Percentiles rank a stretch among this genome's conserved stretches.
Evolutionary conservation across 1,140 invertebrate species (phyloP).

Genomic region (Drosophila nannoptera): DNA sequence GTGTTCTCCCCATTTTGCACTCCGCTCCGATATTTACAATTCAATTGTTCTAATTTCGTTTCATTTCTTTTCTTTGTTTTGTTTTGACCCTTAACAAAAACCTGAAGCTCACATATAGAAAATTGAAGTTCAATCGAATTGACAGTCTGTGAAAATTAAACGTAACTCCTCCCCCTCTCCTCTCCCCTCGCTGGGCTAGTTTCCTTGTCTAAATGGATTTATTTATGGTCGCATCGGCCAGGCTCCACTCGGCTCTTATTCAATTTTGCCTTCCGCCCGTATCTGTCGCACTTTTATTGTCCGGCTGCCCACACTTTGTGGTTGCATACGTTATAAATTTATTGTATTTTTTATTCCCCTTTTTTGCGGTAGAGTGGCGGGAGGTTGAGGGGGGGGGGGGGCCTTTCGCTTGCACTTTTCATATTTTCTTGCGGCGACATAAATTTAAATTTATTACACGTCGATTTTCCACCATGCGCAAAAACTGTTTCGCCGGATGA

Average conservation of each 20-base stretch:
- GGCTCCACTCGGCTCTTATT: slow-evolving; percentile 4
- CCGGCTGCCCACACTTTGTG: slow-evolving; percentile 64
- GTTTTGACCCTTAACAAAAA: slow-evolving; percentile 19
- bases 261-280: slow-evolving; percentile 31
- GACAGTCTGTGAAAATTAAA: slow-evolving; percentile 72
- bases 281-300: slow-evolving; percentile 61
- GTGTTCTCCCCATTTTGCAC: slow-evolving; percentile 29
- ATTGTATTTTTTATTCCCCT: slow-evolving; percentile 63
- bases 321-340: slow-evolving; percentile 65
- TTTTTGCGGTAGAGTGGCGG: too few relatives aligned
- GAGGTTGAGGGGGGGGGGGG: too few relatives aligned
- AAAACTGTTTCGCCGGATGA: slow-evolving; percentile 3
- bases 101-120: slow-evolving; percentile 18
- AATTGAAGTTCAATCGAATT: slow-evolving; percentile 71
- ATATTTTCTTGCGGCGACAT: slow-evolving; percentile 34
- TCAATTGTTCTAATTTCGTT: slow-evolving; percentile 77
- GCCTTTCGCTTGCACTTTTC: too few relatives aligned
- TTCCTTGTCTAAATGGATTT: slow-evolving; percentile 67
- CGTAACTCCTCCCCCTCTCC: slow-evolving; percentile 8
- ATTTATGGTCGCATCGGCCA: slow-evolving; percentile 50
- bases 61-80: slow-evolving; percentile 32
- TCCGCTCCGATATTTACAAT: slow-evolving; percentile 70
- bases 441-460: slow-evolving; percentile 75
- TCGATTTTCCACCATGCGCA: slow-evolving; percentile 36
- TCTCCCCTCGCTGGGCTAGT: too few relatives aligned